Percentiles rank a stretch among this genome's conserved stretches.
Evolutionary conservation across 2,113 vertebrate genomes (phyloP).

Genomic region (Alosa alosa): DNA sequence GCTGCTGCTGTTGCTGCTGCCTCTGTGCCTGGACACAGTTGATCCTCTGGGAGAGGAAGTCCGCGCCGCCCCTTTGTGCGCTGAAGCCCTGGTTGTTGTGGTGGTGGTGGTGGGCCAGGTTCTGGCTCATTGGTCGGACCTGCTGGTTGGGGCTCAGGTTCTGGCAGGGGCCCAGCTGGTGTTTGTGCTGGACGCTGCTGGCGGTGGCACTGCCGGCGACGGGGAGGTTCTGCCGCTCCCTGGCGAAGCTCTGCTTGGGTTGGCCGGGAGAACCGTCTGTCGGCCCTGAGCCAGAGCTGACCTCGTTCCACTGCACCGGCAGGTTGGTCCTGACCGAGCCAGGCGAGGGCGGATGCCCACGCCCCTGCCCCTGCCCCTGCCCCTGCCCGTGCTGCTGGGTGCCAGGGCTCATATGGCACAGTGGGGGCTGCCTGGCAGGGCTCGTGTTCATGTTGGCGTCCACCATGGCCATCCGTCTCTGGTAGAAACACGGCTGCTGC

Average conservation of each 20-base stretch:
- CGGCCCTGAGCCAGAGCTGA: constrained; percentile 72
- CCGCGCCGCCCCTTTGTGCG: constrained; percentile 26
- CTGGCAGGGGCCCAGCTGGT: constrained; percentile 77
- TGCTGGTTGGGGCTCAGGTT: constrained; percentile 68
- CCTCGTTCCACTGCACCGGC: constrained; percentile 84
- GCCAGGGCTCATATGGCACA: constrained; percentile 39
- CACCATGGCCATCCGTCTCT: constrained; percentile 41
- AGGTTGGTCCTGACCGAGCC: constrained; percentile 64
- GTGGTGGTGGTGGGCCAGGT: constrained; percentile 52
- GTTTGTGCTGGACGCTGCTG: constrained; percentile 76
- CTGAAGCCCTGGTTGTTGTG: constrained; percentile 57
- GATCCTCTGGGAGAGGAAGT: constrained; percentile 61
- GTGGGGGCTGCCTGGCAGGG: not conserved
- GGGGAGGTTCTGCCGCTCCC: constrained; percentile 69
- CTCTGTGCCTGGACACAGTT: constrained; percentile 69
- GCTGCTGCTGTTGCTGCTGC: constrained; percentile 52
- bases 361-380: constrained; percentile 56
- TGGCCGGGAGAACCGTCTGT: constrained; percentile 66
- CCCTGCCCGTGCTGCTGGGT: constrained; percentile 52
- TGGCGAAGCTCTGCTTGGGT: constrained; percentile 53
- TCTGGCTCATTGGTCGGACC: constrained; percentile 65
- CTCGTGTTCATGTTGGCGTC: constrained; percentile 33
- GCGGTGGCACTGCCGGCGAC: constrained; percentile 52
- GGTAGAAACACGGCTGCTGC: constrained; percentile 38
- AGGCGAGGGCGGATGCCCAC: constrained; percentile 27